A percentile compares a stretch with the other conserved stretches of the same genome.
phyloP scores from a whole-genome alignment of 2,888 invertebrate genomes.

The Apodemia hepburni region DNA sequence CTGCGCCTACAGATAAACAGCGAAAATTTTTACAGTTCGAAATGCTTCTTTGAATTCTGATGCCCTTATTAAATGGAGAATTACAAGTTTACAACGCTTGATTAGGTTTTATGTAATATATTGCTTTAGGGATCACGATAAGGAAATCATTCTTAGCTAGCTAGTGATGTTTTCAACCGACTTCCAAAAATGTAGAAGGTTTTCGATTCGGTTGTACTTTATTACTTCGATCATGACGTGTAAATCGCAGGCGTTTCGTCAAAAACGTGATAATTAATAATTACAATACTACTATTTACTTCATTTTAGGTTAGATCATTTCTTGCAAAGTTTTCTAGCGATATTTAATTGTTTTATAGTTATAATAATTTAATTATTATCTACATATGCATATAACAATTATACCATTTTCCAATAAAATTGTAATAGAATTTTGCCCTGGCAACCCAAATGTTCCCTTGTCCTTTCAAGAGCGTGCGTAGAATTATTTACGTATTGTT shows the following conservation, averaged over 20 bases:
- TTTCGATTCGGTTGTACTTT: no score
- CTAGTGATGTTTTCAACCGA: no score
- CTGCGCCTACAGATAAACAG: slow-evolving; percentile 13
- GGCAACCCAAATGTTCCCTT: slow-evolving; percentile 19
- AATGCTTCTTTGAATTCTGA: slow-evolving; percentile 13
- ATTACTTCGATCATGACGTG: no score
- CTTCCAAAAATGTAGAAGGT: no score
- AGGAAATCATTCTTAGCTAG: background rate
- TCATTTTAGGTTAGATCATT: no score
- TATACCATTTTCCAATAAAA: slow-evolving; percentile 9
- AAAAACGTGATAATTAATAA: no score
- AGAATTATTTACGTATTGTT: slow-evolving; percentile 12
- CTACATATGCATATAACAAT: slow-evolving; percentile 1
- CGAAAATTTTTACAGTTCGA: slow-evolving; percentile 14
- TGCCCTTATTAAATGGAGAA: slow-evolving; percentile 13
- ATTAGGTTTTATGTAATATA: slow-evolving; percentile 7
- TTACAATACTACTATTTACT: no score
- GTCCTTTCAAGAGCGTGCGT: slow-evolving; percentile 19
- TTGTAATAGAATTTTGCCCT: slow-evolving; percentile 7
- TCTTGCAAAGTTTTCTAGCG: no score
- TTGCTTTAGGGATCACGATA: background rate
- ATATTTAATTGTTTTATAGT: no score
- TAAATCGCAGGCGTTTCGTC: no score
- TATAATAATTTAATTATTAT: no score
- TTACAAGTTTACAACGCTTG: slow-evolving; percentile 8